A percentile compares a stretch with the other conserved stretches of the same genome.
phyloP scores from a whole-genome alignment of 2,888 invertebrate species.

The Dilophus febrilis region DNA sequence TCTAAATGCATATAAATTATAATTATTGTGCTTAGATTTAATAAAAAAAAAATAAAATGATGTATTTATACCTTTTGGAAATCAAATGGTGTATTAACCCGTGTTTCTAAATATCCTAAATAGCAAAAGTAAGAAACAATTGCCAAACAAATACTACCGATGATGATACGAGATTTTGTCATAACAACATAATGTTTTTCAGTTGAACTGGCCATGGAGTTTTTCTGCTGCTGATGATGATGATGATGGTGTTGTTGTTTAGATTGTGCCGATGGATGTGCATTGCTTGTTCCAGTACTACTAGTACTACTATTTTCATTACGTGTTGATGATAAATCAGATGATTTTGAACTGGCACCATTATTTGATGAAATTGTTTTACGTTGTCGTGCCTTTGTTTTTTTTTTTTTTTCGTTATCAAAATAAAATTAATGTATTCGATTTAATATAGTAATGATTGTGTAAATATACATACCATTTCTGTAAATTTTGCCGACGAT shows the following conservation, averaged over 20 bases:
- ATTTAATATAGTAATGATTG: no score
- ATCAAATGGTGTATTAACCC: constrained; percentile 73
- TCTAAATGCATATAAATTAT: constrained; percentile 30
- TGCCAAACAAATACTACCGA: constrained; percentile 42
- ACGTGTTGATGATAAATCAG: background rate
- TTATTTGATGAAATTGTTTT: background rate
- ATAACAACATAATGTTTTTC: constrained; percentile 12
- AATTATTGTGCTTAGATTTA: background rate
- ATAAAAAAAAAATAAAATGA: background rate
- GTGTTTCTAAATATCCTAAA: constrained; percentile 69
- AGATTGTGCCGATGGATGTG: constrained; percentile 15
- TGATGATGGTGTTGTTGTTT: constrained; percentile 4
- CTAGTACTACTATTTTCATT: constrained; percentile 14
- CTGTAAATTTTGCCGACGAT: no score
- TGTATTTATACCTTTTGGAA: constrained; percentile 47
- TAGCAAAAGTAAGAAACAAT: constrained; percentile 61
- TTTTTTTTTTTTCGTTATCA: no score
- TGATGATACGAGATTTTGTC: constrained; percentile 40
- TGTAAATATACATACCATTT: no score
- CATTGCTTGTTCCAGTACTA: constrained; percentile 30
- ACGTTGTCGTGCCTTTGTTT: constrained; percentile 9
- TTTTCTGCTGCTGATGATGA: background rate
- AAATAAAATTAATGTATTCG: no score
- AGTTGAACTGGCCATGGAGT: background rate
- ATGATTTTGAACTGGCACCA: background rate